Conservation (phyloP, 2,888 invertebrate genomes). For the Aleiodes testaceus region DNA sequence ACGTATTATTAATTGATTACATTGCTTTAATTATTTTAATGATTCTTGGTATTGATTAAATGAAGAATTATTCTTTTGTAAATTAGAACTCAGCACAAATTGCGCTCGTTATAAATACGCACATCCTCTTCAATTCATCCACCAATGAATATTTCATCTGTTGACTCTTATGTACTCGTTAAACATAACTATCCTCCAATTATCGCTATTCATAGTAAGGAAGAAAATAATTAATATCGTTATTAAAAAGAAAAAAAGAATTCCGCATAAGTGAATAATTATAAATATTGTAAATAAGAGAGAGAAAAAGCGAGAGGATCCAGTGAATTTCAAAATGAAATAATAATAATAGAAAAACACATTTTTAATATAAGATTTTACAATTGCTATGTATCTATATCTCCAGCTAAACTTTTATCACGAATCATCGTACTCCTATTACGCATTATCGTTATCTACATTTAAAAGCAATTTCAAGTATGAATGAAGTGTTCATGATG, state of each 20-base stretch:
- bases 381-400: slow-evolving; percentile 26
- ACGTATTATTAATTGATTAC: neutral
- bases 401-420: slow-evolving; percentile 26
- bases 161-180: slow-evolving; percentile 50
- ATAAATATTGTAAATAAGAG: slow-evolving; percentile 47
- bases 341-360: neutral
- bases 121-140: slow-evolving; percentile 19
- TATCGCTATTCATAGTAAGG: slow-evolving; percentile 25
- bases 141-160: slow-evolving; percentile 37
- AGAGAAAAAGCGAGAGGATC: slow-evolving; percentile 51
- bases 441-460: neutral
- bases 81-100: slow-evolving; percentile 34
- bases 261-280: slow-evolving; percentile 10
- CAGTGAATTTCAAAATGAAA: slow-evolving; percentile 10
- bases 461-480: too few relatives aligned
- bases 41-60: neutral
- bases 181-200: slow-evolving; percentile 26
- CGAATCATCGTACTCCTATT: slow-evolving; percentile 1
- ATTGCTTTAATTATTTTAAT: neutral
- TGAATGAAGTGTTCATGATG: neutral
- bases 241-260: slow-evolving; percentile 37
- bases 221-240: slow-evolving; percentile 8
- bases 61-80: slow-evolving; percentile 27
- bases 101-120: slow-evolving; percentile 36
- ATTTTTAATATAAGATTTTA: slow-evolving; percentile 21